Evolutionary conservation across 2,113 vertebrate genomes (phyloP), one percentile per base, ranked within the genome.

Genomic region (Nyctereutes procyonoides): DNA sequence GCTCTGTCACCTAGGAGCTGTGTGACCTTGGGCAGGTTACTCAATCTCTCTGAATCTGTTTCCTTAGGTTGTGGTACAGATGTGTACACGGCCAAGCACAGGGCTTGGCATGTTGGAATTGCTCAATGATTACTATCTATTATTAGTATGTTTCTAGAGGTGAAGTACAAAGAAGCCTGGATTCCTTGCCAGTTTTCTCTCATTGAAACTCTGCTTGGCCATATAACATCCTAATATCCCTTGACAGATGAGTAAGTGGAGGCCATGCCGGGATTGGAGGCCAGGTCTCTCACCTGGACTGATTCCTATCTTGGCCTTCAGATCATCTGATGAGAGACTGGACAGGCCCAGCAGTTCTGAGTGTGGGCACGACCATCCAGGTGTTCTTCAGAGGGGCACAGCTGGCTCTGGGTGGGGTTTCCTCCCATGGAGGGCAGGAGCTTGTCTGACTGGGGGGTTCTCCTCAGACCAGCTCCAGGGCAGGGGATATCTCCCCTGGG

Each of bases 21-120:
- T 55, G 48, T 38, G 88, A 55, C 60, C 35, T 26, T 8, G 69
- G 53, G 62, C 24, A 81, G 60, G 14, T 92, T 76, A 80, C 79
- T 69, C 82, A 17, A 38, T 48, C n/a, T 81, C 53, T 93, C 73
- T 35, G 92, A 92, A 30, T 90, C 56, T 19, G 15, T 93, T 95
- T 91, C 93, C 56, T 71, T 28, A 76, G 58, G 51, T 26, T 55
- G 4, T 79, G 65, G 67, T 56, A 48, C 77, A 95, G 71, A 88
- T 60, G 22, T 0, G 19, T 53, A 19, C 24, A 12, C 3, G 58
- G 30, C 35, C 63, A 58, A 71, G 30, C 30, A 48, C 5, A 30
- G 11, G 60, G 43, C 4, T 65, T 84, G 30, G n/a, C 28, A 1
- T 2, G 0, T 22, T 51, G 56, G 63, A 38, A 86, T 65, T 88